Evolutionary conservation across 2,113 vertebrate species (phyloP).

Genomic region (Silurus asotus): DNA sequence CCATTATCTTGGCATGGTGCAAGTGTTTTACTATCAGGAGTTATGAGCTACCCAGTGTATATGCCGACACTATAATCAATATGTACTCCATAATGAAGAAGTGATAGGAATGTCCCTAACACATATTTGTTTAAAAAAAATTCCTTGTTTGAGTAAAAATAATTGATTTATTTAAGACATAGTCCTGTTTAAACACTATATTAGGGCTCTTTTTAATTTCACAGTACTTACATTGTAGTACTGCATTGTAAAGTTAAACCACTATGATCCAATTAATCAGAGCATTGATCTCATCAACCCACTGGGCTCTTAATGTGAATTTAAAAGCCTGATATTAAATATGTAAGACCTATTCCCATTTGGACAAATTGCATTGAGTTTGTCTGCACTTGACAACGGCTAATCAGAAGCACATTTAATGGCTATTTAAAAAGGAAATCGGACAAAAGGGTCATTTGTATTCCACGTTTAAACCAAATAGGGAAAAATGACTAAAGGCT

Average conservation of each 20-base stretch:
- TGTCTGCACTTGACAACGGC: conserved; percentile 62
- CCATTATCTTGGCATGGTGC: conserved; percentile 38
- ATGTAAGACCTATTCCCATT: conserved; percentile 63
- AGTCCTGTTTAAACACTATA: background rate
- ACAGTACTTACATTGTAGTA: background rate
- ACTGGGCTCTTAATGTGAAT: conserved; percentile 52
- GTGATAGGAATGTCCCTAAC: background rate
- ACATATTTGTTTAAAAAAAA: conserved; percentile 10
- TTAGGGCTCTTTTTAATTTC: background rate
- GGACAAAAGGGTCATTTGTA: conserved; percentile 60
- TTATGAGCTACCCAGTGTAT: conserved; percentile 38
- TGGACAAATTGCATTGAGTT: conserved; percentile 67
- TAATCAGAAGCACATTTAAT: conserved; percentile 65
- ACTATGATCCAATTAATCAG: conserved; percentile 37
- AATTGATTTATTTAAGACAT: background rate
- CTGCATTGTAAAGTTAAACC: conserved; percentile 24
- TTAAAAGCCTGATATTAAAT: conserved; percentile 61
- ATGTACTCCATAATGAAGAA: background rate
- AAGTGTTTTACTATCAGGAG: conserved; percentile 33
- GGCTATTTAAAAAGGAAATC: conserved; percentile 58
- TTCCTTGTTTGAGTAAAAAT: background rate
- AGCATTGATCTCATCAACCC: conserved; percentile 54
- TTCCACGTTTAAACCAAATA: conserved; percentile 49
- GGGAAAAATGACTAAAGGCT: conserved; percentile 44
- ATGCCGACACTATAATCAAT: conserved; percentile 34